Base-by-base conservation (phyloP, 1,140 invertebrate genomes). In the Drosophila carrolli region DNA sequence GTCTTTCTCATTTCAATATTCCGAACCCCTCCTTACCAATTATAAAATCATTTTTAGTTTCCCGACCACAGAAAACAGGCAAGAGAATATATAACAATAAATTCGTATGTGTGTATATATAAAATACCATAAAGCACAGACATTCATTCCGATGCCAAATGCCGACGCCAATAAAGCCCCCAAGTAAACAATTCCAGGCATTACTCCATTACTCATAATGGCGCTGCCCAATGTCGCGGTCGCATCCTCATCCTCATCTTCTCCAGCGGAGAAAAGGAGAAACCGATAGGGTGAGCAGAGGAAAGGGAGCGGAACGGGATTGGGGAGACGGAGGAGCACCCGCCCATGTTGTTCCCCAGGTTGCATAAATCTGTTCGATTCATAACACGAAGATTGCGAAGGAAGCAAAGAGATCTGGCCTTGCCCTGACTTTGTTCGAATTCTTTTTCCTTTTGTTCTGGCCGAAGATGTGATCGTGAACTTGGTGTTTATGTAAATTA, bases 171-270 rank as follows among this genome's bases (percentile, higher is more conserved):
- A 81, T 71, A 63, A 71, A 82, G 78, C 75, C 78, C 78, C 62
- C 78, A 46, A 83, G 83, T 88, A 88, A 83, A 86, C 83, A 86
- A 79, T 86, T 82, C 75, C 79, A 73, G 72, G 83, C 83, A 86
- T 86, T 86, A 66, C 78, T 81, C 78, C 81, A 85, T 85, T 85
- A 86, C 83, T 86, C 83, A 86, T 86, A 73, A 79, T 84, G 81
- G 81, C 81, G 67, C 67, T 79, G 81, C 60, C 61, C 47, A 71
- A 71, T 77, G 74, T 77, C 74, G 74, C 74, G 62, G 75, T 50
- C 62, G 61, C 44, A 60, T 55, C 29, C 55, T 51, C 56, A 54
- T 32, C 10, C 56, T 63, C 56, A 32, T 37, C 14, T 37, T 13
- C 38, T 41, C 32, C 37, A n/a, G 57, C 16, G 29, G 47, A 23